These are phyloP conservation scores for Hemithea aestivaria DNA, from an alignment of 2,888 invertebrate genomes.

Conservation along the genomic window DNA sequence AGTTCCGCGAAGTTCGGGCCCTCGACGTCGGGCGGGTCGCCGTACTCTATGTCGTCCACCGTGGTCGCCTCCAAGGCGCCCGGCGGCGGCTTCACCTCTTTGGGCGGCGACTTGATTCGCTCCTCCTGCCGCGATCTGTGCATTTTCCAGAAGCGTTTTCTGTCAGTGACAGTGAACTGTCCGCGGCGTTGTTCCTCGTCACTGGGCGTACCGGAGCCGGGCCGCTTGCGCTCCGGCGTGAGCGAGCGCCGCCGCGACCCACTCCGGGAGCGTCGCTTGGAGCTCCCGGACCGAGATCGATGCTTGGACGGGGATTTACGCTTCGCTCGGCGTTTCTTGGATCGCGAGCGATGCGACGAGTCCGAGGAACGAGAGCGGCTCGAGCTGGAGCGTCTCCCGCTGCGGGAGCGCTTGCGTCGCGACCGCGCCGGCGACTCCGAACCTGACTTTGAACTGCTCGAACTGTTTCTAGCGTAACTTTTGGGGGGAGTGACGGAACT, in stretches of 20 bases:
- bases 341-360: constrained; percentile 40
- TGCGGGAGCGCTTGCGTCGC: constrained; percentile 35
- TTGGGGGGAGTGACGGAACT: constrained; percentile 65
- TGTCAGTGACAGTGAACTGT: constrained; percentile 69
- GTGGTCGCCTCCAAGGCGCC: constrained; percentile 57
- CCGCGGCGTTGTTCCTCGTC: constrained; percentile 66
- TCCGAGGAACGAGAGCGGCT: constrained; percentile 36
- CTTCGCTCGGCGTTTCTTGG: constrained; percentile 36
- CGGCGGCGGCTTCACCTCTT: constrained; percentile 63
- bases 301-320: constrained; percentile 27
- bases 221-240: constrained; percentile 43
- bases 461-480: constrained; percentile 55
- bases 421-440: constrained; percentile 38
- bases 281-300: constrained; percentile 46
- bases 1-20: constrained; percentile 68
- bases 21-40: constrained; percentile 68
- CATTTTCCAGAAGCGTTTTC: constrained; percentile 68
- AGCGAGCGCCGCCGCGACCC: constrained; percentile 41
- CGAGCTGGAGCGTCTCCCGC: constrained; percentile 30
- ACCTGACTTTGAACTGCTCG: constrained; percentile 34
- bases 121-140: constrained; percentile 56
- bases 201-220: constrained; percentile 52
- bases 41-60: constrained; percentile 62
- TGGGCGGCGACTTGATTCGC: constrained; percentile 49
- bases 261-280: constrained; percentile 45